A percentile compares a stretch with the other conserved stretches of the same genome.
Evolutionary conservation across 2,797 vertebrate species (phyloP).

Genomic region (Channallabes apus): DNA sequence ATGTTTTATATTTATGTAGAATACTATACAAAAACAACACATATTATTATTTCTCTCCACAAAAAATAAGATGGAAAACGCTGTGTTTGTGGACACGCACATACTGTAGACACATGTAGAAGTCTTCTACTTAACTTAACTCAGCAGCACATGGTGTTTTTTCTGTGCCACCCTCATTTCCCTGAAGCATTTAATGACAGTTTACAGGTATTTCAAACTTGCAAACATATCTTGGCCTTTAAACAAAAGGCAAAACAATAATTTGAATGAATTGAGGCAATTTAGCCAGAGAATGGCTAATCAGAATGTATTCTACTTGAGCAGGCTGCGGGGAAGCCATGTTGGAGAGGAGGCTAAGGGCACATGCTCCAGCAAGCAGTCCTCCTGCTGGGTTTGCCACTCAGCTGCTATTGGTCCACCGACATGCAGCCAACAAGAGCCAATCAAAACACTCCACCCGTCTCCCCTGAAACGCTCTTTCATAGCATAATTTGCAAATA

Average conservation of each 20-base stretch:
- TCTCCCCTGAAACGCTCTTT: constrained; percentile 59
- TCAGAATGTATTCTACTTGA: constrained; percentile 76
- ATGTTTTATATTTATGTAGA: background rate
- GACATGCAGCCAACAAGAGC: constrained; percentile 67
- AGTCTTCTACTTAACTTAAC: constrained; percentile 51
- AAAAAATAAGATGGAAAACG: background rate
- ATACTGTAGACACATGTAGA: constrained; percentile 29
- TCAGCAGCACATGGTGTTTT: constrained; percentile 53
- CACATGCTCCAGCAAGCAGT: constrained; percentile 49
- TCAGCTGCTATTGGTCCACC: constrained; percentile 60
- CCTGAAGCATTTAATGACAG: constrained; percentile 78
- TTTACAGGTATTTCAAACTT: constrained; percentile 73
- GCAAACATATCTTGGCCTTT: constrained; percentile 71
- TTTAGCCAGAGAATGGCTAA: constrained; percentile 77
- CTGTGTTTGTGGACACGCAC: constrained; percentile 30
- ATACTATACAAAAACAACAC: background rate
- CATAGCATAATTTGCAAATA: constrained; percentile 56
- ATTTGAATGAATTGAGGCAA: constrained; percentile 81
- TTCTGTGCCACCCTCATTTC: constrained; percentile 62
- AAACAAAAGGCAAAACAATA: constrained; percentile 81
- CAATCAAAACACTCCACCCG: constrained; percentile 64
- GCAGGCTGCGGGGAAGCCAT: constrained; percentile 61
- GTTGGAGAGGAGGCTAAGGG: constrained; percentile 55
- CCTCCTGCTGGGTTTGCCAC: constrained; percentile 61
- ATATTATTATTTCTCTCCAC: constrained; percentile 7